Conservation (phyloP, 2,888 invertebrate species). For the Sesia apiformis region DNA sequence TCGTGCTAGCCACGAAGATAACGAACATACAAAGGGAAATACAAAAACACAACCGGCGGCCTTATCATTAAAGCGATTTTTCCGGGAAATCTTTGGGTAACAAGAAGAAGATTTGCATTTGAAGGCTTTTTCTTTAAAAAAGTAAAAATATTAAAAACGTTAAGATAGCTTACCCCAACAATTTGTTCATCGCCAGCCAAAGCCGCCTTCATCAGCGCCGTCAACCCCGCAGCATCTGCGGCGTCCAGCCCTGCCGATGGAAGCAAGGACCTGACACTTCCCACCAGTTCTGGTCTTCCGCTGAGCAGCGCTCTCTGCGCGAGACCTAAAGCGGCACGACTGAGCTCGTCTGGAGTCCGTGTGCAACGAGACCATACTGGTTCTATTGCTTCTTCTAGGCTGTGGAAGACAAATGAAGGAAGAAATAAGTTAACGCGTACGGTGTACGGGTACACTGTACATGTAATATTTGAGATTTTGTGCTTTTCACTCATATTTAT, state of each 20-base stretch:
- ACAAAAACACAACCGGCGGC: no score
- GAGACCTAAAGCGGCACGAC: conserved; percentile 80
- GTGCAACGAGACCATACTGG: conserved; percentile 56
- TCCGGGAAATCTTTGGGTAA: no score
- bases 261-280: conserved; percentile 84
- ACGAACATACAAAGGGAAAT: no score
- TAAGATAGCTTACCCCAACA: conserved; percentile 61
- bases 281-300: conserved; percentile 85
- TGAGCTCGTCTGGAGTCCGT: conserved; percentile 69
- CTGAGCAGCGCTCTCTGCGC: conserved; percentile 87
- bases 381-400: conserved; percentile 73
- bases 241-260: conserved; percentile 81
- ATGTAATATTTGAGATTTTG: neutral
- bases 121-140: neutral
- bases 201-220: conserved; percentile 88
- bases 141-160: neutral
- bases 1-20: no score
- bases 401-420: conserved; percentile 16
- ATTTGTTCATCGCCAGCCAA: conserved; percentile 86
- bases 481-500: no score
- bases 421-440: no score
- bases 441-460: neutral
- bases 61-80: no score
- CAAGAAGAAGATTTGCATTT: neutral
- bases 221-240: conserved; percentile 84